A percentile compares a stretch with the other conserved stretches of the same genome.
Conservation (phyloP, 2,888 invertebrate genomes). For the Drosophila paranaensis region DNA sequence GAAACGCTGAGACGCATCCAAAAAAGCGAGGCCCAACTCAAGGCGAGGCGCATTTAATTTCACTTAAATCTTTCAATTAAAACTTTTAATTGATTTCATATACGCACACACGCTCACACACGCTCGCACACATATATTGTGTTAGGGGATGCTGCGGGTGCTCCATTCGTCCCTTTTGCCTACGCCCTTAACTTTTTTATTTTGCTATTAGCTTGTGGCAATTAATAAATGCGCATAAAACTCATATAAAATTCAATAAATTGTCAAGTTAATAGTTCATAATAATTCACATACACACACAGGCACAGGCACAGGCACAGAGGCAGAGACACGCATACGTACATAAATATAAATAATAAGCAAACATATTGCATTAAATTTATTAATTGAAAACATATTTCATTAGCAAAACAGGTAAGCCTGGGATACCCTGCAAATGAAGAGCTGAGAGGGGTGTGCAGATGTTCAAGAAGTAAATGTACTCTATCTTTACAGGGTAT, state of each 20-base stretch:
- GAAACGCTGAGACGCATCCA: constrained; percentile 20
- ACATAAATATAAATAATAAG: constrained; percentile 13
- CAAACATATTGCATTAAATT: constrained; percentile 39
- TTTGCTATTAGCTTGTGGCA: constrained; percentile 19
- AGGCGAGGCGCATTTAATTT: constrained; percentile 52
- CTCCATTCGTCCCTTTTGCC: constrained; percentile 8
- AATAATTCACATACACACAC: neutral
- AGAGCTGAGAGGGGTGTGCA: neutral
- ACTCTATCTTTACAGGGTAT: no score
- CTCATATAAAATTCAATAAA: constrained; percentile 22
- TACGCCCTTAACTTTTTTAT: neutral
- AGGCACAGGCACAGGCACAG: neutral
- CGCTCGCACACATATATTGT: constrained; percentile 6
- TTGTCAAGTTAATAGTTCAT: constrained; percentile 31
- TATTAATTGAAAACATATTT: constrained; percentile 28
- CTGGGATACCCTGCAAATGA: neutral
- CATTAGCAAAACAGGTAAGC: constrained; percentile 4
- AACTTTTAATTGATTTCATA: constrained; percentile 74
- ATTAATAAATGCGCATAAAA: constrained; percentile 39
- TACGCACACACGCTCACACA: constrained; percentile 26
- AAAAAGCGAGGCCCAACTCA: constrained; percentile 1
- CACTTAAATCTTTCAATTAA: constrained; percentile 78
- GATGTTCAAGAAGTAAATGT: neutral
- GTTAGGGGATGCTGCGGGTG: neutral
- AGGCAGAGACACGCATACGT: neutral